Base-by-base conservation (phyloP, 1,140 invertebrate genomes). In the Drosophila biarmipes region DNA sequence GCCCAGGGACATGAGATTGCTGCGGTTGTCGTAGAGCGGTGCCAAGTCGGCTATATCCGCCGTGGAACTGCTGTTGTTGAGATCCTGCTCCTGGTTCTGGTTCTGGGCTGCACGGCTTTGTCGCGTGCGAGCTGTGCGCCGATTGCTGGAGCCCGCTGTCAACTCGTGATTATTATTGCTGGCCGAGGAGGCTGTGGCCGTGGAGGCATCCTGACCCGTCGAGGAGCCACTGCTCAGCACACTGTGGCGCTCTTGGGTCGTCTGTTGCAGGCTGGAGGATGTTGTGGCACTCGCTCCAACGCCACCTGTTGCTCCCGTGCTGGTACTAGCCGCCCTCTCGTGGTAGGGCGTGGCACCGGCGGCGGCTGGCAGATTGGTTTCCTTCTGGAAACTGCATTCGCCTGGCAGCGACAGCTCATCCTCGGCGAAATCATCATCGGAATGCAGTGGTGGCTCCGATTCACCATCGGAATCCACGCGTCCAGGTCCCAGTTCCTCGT, bases 361-460 rank as follows among this genome's bases (percentile, higher is more conserved):
- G 0, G 45, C 37, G 2, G 72, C 29, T 4, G 72, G 49, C 15
- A 27, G 43, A 19, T 35, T 54, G 29, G 21, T 29, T 90, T 92
- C 91, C 73, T 91, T 92, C 31, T 89, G 90, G 63, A 92, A 91
- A 35, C 93, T 93, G 91, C 86, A 82, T 67, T 93, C 92, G 86
- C 94, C 93, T 63, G 93, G 92, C 90, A 95, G 92, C 82, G 92
- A 95, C 17, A 95, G 90, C 80, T 95, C 95, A 76, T 95, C 95
- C 89, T 95, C 95, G 62, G 95, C 95, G 71, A 95, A 95, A 66
- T 95, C 95, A 67, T 95, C 95, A 79, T 95, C 95, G 85, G 94
- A 95, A 56, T 92, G 93, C 2, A 93, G 90, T 21, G 93, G 94
- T 40, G 93, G 94, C 17, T 95, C 94, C 43, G 93, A 94, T 17